A percentile compares a stretch with the other conserved stretches of the same genome.
Evolutionary conservation across 2,113 vertebrate genomes (phyloP).

Genomic region (Sphaerodactylus townsendi): DNA sequence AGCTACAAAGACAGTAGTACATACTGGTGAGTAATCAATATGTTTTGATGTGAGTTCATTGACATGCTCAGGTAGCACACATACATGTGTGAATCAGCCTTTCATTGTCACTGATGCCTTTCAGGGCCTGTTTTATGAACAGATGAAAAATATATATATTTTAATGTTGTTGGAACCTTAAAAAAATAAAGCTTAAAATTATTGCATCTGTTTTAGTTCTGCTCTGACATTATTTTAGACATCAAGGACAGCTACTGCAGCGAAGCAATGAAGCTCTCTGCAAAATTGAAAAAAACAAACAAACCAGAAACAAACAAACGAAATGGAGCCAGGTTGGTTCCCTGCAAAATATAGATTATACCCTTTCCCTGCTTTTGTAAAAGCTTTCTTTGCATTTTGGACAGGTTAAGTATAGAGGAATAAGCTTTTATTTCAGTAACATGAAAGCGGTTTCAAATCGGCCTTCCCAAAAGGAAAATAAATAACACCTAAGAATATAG

Average conservation of each 20-base stretch:
- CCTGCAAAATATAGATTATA: slow-evolving; percentile 43
- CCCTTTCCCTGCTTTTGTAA: slow-evolving; percentile 40
- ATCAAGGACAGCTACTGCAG: slow-evolving; percentile 20
- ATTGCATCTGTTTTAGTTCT: background rate
- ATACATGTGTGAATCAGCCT: background rate
- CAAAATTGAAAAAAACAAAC: slow-evolving; percentile 12
- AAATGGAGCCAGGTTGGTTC: slow-evolving; percentile 44
- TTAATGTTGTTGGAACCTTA: too few species aligned
- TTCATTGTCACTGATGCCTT: background rate
- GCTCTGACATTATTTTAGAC: background rate
- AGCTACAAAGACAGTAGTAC: too few species aligned
- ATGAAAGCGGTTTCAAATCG: slow-evolving; percentile 36
- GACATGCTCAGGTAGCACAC: background rate
- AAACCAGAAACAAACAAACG: too few species aligned
- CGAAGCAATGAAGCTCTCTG: slow-evolving; percentile 39
- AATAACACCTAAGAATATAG: slow-evolving; percentile 26
- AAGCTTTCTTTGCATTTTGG: slow-evolving; percentile 41
- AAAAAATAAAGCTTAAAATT: slow-evolving; percentile 34
- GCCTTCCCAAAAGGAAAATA: slow-evolving; percentile 47
- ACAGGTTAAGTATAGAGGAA: slow-evolving; percentile 37
- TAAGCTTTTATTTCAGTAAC: slow-evolving; percentile 43
- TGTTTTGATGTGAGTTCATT: background rate
- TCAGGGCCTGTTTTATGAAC: background rate
- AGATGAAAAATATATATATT: slow-evolving; percentile 9
- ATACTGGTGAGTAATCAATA: background rate